phyloP scores from a whole-genome alignment of 64 coral and sea anemone species.

The Montipora capricornis region DNA sequence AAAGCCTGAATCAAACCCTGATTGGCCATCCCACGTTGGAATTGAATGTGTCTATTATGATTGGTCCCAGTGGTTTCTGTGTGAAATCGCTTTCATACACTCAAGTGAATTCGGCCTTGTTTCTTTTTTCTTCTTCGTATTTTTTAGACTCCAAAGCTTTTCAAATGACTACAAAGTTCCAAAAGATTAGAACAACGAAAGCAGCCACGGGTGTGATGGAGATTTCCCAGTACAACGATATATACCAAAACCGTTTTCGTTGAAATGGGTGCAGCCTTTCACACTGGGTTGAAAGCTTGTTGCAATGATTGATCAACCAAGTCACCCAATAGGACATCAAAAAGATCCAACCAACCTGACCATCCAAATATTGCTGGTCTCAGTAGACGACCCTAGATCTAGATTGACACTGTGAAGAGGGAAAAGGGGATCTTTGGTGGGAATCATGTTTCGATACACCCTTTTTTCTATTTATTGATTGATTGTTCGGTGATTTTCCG shows the following conservation, averaged over 20 bases:
- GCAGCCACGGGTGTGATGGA: no score
- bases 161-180: no score
- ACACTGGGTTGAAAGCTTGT: no score
- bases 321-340: not conserved
- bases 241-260: no score
- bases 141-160: no score
- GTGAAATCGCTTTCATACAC: not conserved
- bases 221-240: no score
- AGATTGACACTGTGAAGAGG: not conserved
- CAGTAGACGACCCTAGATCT: not conserved
- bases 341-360: not conserved
- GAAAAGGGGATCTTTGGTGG: not conserved
- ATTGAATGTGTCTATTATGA: not conserved
- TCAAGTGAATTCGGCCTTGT: not conserved
- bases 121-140: no score
- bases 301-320: not conserved
- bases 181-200: no score
- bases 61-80: no score
- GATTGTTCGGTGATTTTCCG: not conserved
- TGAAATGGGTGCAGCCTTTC: no score
- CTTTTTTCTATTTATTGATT: not conserved
- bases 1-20: not conserved
- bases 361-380: not conserved
- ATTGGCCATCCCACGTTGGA: not conserved
- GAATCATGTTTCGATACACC: not conserved